phyloP scores from a whole-genome alignment of 2,797 vertebrate genomes.

The Acanthornis magna region DNA sequence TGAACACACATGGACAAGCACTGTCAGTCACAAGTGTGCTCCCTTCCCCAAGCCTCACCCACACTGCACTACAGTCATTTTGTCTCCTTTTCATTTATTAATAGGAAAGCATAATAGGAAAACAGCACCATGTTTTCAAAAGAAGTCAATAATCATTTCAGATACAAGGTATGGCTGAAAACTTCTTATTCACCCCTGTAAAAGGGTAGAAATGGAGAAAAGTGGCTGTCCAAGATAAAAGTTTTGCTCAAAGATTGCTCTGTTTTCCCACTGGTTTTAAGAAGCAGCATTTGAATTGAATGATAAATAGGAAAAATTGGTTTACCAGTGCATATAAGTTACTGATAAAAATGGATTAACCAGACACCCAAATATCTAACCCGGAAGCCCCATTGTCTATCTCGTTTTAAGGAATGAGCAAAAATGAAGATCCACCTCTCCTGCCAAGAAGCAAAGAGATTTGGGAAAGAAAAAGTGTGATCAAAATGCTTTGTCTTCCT shows the following conservation, averaged over 20 bases:
- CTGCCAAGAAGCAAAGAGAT: background rate
- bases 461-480: background rate
- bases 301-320: background rate
- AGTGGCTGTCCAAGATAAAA: background rate
- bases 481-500: background rate
- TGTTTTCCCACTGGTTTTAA: background rate
- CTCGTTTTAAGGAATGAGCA: background rate
- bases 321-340: background rate
- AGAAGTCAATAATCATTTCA: background rate
- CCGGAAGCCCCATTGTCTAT: background rate
- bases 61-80: background rate
- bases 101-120: background rate
- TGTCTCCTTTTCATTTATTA: background rate
- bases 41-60: background rate
- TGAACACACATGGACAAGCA: background rate
- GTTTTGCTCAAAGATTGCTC: background rate
- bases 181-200: background rate
- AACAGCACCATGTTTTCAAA: background rate
- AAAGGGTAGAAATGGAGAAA: background rate
- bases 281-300: background rate
- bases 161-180: background rate
- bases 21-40: accelerated
- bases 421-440: background rate
- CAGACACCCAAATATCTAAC: background rate
- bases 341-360: background rate